phyloP scores from a whole-genome alignment of 1,140 invertebrate genomes.

The Polyergus mexicanus region DNA sequence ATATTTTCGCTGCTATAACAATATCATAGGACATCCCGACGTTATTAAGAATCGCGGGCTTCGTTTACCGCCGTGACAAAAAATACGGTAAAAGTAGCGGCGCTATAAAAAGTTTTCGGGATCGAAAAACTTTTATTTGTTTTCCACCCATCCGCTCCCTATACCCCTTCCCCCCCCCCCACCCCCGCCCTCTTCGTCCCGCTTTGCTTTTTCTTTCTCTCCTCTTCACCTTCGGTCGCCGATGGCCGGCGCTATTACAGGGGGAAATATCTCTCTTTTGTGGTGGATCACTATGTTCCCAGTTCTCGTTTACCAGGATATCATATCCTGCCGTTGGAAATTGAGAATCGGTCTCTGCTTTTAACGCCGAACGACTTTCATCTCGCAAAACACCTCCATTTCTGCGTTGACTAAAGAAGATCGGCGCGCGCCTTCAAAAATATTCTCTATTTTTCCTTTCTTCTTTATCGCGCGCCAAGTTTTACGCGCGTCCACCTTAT shows the following conservation, averaged over 20 bases:
- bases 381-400: conserved; percentile 28
- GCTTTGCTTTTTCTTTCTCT: conserved; percentile 32
- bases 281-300: conserved; percentile 46
- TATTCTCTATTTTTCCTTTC: background rate
- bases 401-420: conserved; percentile 31
- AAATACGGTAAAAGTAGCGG: conserved; percentile 71
- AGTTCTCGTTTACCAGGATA: conserved; percentile 63
- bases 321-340: conserved; percentile 66
- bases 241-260: background rate
- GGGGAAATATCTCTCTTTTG: conserved; percentile 46
- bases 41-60: conserved; percentile 78
- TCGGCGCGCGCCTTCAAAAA: background rate
- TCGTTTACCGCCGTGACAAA: conserved; percentile 75
- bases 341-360: conserved; percentile 60
- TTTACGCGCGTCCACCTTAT: conserved; percentile 44
- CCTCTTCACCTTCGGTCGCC: conserved; percentile 16
- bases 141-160: conserved; percentile 60
- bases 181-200: background rate
- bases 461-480: background rate
- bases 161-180: no score
- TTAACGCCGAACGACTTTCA: conserved; percentile 43
- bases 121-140: conserved; percentile 83
- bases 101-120: conserved; percentile 78
- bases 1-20: conserved; percentile 65
- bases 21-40: conserved; percentile 63